Evolutionary conservation across 2,797 vertebrate genomes (phyloP).

Genomic region (Remorina albescens): DNA sequence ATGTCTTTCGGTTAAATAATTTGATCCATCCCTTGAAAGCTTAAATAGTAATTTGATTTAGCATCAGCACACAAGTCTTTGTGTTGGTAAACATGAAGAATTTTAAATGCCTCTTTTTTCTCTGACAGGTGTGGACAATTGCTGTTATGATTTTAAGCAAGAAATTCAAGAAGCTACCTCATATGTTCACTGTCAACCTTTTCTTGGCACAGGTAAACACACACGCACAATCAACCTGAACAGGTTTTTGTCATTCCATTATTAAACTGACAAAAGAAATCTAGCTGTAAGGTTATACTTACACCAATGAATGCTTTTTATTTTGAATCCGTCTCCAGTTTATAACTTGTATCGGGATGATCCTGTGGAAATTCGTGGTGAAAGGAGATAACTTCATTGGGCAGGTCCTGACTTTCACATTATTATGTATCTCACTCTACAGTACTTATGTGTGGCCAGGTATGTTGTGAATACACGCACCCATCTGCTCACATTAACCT

Average conservation of each 20-base stretch:
- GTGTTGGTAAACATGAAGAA: not conserved
- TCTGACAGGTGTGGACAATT: constrained; percentile 92
- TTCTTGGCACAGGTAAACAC: constrained; percentile 92
- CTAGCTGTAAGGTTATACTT: not conserved
- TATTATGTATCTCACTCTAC: constrained; percentile 93
- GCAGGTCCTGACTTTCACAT: constrained; percentile 90
- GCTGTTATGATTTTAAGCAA: constrained; percentile 92
- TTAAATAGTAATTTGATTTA: not conserved
- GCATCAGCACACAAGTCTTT: not conserved
- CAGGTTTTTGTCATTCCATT: not conserved
- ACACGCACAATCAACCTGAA: not conserved
- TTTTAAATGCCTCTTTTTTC: constrained; percentile 13
- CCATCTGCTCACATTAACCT: not conserved
- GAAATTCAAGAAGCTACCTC: constrained; percentile 92
- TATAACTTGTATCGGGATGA: constrained; percentile 92
- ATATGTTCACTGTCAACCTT: constrained; percentile 93
- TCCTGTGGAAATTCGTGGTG: constrained; percentile 92
- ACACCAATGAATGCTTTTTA: not conserved
- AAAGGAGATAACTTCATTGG: constrained; percentile 84
- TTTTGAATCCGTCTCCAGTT: constrained; percentile 78
- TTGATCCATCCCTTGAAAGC: not conserved
- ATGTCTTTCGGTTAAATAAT: not conserved
- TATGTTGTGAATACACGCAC: constrained; percentile 69
- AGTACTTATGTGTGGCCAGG: constrained; percentile 96
- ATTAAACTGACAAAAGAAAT: not conserved